These are phyloP conservation scores for Bemisia tabaci DNA, from an alignment of 1,140 invertebrate genomes.

Conservation along the genomic window DNA sequence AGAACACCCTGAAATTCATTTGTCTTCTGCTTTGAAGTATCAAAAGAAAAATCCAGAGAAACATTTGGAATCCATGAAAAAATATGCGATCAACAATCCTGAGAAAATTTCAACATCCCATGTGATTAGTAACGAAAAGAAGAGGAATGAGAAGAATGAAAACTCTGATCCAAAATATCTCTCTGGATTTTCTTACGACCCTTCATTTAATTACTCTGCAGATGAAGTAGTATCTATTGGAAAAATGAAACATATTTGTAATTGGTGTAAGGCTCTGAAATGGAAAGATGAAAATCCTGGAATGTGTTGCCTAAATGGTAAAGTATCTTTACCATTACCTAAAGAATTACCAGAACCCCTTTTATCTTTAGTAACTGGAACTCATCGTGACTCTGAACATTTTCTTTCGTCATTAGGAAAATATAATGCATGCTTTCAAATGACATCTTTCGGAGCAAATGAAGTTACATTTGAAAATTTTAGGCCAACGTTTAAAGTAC, in stretches of 20 bases:
- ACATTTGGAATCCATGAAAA: background rate
- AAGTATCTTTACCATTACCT: conserved; percentile 17
- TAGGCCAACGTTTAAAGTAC: conserved; percentile 32
- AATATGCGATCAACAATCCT: background rate
- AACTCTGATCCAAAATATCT: background rate
- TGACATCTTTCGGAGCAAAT: conserved; percentile 29
- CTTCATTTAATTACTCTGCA: conserved; percentile 6
- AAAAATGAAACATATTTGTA: conserved; percentile 22
- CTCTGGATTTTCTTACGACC: conserved; percentile 8
- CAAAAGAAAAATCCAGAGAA: background rate
- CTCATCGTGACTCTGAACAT: conserved; percentile 23
- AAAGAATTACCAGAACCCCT: conserved; percentile 15
- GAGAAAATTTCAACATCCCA: no score
- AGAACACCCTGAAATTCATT: background rate
- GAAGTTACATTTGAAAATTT: conserved; percentile 25
- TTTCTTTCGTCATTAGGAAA: conserved; percentile 30
- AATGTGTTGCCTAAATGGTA: conserved; percentile 23
- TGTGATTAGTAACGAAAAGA: no score
- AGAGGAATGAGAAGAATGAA: background rate
- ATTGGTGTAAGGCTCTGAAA: conserved; percentile 26
- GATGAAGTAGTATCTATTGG: conserved; percentile 18
- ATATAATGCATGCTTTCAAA: conserved; percentile 31
- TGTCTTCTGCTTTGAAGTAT: no score
- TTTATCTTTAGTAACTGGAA: conserved; percentile 11
- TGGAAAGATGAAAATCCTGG: conserved; percentile 27